These are phyloP conservation scores for Eublepharis macularius DNA, from an alignment of 2,113 vertebrate genomes.

Conservation along the genomic window DNA sequence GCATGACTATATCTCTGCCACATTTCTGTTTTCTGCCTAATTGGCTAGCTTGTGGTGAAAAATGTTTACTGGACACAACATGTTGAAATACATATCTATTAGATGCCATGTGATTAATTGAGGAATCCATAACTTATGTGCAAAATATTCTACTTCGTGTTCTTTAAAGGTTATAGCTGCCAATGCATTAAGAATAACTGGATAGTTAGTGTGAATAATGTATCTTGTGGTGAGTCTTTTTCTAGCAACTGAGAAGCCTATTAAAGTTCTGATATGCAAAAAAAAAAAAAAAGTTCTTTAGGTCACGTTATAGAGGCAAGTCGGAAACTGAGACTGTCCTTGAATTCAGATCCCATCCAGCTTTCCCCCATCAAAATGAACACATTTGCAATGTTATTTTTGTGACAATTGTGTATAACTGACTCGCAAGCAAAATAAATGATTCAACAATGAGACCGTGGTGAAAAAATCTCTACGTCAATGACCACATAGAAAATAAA, in stretches of 20 bases:
- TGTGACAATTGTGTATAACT: too few species aligned
- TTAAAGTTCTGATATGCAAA: neutral
- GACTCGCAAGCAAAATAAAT: too few species aligned
- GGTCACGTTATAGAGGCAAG: too few species aligned
- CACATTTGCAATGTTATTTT: too few species aligned
- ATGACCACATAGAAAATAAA: too few species aligned
- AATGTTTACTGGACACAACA: conserved; percentile 58
- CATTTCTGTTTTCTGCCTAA: conserved; percentile 29
- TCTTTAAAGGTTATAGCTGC: conserved; percentile 24
- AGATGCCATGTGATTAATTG: conserved; percentile 37
- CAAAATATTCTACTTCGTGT: neutral
- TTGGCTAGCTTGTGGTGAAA: conserved; percentile 37
- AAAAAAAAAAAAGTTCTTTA: neutral
- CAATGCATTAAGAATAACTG: neutral
- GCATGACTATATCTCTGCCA: neutral
- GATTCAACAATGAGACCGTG: too few species aligned
- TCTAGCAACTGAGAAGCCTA: neutral
- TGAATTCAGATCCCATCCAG: neutral
- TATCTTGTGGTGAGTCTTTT: neutral
- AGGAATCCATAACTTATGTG: conserved; percentile 10
- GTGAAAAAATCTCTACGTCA: too few species aligned
- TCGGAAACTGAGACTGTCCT: neutral
- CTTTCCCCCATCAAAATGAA: too few species aligned
- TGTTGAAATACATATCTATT: conserved; percentile 46
- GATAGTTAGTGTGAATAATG: conserved; percentile 1